Conservation (phyloP, 2,113 vertebrate genomes). For the Trichomycterus rosablanca region DNA sequence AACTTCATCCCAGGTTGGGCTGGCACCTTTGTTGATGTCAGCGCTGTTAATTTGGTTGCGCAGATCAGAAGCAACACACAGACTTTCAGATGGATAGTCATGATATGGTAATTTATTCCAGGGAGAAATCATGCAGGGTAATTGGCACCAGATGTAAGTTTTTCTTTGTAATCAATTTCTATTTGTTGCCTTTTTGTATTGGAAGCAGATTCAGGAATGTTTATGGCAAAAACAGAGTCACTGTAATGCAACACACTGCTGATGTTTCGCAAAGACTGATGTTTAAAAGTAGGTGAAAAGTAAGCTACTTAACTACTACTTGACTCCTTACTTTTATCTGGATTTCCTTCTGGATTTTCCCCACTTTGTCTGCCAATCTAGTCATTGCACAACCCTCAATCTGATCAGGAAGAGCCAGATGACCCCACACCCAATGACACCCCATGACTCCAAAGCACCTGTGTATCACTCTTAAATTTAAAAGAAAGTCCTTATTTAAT, state of each 20-base stretch:
- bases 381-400: too few relatives aligned
- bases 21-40: slow-evolving; percentile 28
- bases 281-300: neutral
- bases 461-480: too few relatives aligned
- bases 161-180: slow-evolving; percentile 5
- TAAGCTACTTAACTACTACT: too few relatives aligned
- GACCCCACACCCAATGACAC: too few relatives aligned
- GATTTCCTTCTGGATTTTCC: too few relatives aligned
- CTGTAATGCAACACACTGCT: slow-evolving; percentile 8
- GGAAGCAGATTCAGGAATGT: slow-evolving; percentile 3
- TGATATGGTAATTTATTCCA: slow-evolving; percentile 49
- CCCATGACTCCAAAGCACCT: too few relatives aligned
- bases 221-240: slow-evolving; percentile 8
- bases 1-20: slow-evolving; percentile 16
- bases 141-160: slow-evolving; percentile 35
- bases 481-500: too few relatives aligned
- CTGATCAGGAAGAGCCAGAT: too few relatives aligned
- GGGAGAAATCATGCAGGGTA: slow-evolving; percentile 35
- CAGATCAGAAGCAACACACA: slow-evolving; percentile 33
- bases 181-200: slow-evolving; percentile 3
- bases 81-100: slow-evolving; percentile 40
- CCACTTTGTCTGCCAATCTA: too few relatives aligned
- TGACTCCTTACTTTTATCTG: too few relatives aligned
- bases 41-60: slow-evolving; percentile 4
- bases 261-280: neutral